Percentiles rank a stretch among this genome's conserved stretches.
Evolutionary conservation across 2,113 vertebrate species (phyloP).

Genomic region (Herpetotheres cachinnans): DNA sequence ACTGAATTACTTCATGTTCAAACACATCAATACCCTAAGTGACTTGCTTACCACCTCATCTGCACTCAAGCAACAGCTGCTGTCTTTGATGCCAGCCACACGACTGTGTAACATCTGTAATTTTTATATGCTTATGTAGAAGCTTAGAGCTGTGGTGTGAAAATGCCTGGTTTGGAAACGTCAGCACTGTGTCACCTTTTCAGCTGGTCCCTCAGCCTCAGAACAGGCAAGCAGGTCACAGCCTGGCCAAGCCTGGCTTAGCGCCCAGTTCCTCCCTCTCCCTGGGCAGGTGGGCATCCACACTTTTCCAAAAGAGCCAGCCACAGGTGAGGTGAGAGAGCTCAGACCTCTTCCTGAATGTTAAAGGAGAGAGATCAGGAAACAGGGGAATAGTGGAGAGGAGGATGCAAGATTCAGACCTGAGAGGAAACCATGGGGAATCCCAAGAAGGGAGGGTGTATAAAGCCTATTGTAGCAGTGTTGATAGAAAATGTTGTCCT

Average conservation of each 20-base stretch:
- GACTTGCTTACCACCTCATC: neutral
- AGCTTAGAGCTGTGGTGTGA: neutral
- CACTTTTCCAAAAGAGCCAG: neutral
- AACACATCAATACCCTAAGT: neutral
- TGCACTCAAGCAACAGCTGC: neutral
- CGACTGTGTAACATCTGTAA: neutral
- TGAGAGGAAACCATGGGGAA: neutral
- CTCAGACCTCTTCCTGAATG: neutral
- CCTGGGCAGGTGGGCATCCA: neutral
- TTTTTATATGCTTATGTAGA: neutral
- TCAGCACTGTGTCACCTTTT: neutral
- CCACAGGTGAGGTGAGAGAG: neutral
- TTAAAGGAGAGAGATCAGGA: neutral
- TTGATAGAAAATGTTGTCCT: neutral
- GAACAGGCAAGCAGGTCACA: neutral
- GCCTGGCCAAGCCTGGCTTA: neutral
- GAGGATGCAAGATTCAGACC: fast-evolving
- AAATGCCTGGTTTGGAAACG: neutral
- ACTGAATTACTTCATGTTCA: neutral
- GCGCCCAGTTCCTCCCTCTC: neutral
- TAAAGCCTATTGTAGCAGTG: neutral
- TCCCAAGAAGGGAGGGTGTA: neutral
- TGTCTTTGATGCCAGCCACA: neutral
- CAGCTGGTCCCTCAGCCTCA: neutral
- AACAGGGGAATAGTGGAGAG: neutral